phyloP scores from a whole-genome alignment of 2,888 invertebrate species.

The Habrosyne pyritoides region DNA sequence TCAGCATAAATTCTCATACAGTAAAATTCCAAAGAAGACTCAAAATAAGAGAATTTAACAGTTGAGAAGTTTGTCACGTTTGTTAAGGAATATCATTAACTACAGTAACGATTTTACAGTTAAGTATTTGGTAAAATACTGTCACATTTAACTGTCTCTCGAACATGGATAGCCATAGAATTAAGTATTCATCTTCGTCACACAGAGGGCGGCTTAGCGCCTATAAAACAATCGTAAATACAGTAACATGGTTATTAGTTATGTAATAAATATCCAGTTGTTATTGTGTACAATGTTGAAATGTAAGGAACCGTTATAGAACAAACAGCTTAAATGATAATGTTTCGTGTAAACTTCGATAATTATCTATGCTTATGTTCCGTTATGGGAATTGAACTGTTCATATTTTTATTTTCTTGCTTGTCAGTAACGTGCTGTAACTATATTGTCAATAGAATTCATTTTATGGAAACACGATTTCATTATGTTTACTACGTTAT shows the following conservation, averaged over 20 bases:
- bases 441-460: too few relatives aligned
- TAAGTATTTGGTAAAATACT: neutral
- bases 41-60: too few relatives aligned
- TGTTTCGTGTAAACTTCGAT: too few relatives aligned
- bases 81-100: neutral
- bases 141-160: neutral
- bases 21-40: too few relatives aligned
- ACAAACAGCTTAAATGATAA: neutral
- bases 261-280: conserved; percentile 28
- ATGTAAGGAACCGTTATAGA: neutral
- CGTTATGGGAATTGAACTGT: too few relatives aligned
- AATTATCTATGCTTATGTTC: neutral
- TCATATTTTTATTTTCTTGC: too few relatives aligned
- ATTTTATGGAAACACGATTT: too few relatives aligned
- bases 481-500: too few relatives aligned
- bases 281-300: neutral
- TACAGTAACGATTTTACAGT: neutral
- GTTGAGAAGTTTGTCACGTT: neutral
- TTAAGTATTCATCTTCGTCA: conserved; percentile 23
- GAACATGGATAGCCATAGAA: neutral
- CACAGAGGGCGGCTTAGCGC: conserved; percentile 21
- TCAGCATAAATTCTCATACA: too few relatives aligned
- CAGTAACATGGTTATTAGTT: conserved; percentile 32
- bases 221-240: conserved; percentile 48
- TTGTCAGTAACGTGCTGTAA: too few relatives aligned